phyloP scores from a whole-genome alignment of 2,888 invertebrate species.

The Actias luna region DNA sequence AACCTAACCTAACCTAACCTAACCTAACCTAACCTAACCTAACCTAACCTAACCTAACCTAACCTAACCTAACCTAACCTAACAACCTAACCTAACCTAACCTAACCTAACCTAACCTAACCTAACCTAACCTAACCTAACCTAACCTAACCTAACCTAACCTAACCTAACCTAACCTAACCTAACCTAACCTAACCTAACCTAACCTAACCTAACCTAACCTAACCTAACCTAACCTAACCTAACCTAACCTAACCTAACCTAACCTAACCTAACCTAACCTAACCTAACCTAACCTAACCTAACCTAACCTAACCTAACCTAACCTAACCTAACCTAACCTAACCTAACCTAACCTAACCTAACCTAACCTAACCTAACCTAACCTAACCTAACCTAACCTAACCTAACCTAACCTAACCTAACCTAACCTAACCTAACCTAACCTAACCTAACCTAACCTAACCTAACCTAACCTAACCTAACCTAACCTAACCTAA shows the following conservation, averaged over 20 bases:
- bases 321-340: constrained; percentile 22
- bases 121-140: constrained; percentile 23
- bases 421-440: too few species aligned
- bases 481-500: constrained; percentile 26
- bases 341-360: constrained; percentile 19
- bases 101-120: constrained; percentile 22
- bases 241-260: constrained; percentile 26
- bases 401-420: constrained; percentile 17
- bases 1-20: constrained; percentile 25
- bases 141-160: constrained; percentile 22
- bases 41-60: constrained; percentile 17
- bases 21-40: constrained; percentile 1
- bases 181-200: constrained; percentile 24
- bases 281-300: constrained; percentile 29
- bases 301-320: constrained; percentile 28
- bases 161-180: constrained; percentile 25
- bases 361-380: constrained; percentile 23
- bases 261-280: constrained; percentile 24
- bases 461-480: too few species aligned
- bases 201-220: constrained; percentile 24
- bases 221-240: constrained; percentile 24
- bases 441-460: too few species aligned
- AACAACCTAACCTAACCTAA: constrained; percentile 23
- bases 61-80: constrained; percentile 25
- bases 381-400: constrained; percentile 25